Percentiles rank a stretch among this genome's conserved stretches.
Evolutionary conservation across 2,797 vertebrate genomes (phyloP).

Genomic region (Crossoptilon crossoptilon): DNA sequence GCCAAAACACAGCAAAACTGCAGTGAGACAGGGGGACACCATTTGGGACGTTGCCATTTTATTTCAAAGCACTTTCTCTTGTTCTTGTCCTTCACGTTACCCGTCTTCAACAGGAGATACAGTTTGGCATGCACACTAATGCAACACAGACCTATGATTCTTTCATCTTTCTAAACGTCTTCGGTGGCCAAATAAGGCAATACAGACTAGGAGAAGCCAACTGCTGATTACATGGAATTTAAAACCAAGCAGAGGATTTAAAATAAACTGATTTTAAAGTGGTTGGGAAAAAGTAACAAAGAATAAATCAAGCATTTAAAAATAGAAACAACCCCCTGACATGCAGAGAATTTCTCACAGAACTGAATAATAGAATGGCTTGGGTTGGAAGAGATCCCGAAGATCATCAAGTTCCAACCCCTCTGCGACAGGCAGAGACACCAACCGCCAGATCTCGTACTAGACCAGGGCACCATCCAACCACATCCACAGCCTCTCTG

Average conservation of each 20-base stretch:
- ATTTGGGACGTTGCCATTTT: neutral
- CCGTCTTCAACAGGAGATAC: neutral
- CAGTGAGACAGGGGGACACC: neutral
- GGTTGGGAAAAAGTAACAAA: conserved; percentile 36
- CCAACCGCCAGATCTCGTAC: too few species aligned
- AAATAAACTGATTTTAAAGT: conserved; percentile 49
- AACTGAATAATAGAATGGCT: neutral
- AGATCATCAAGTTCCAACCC: too few species aligned
- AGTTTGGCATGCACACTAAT: neutral
- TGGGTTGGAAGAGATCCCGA: too few species aligned
- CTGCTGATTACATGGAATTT: neutral
- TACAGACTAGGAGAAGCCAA: conserved; percentile 1
- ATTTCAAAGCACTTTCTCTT: neutral
- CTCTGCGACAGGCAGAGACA: too few species aligned
- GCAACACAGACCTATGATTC: conserved; percentile 13
- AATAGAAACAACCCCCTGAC: conserved; percentile 10
- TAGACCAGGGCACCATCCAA: too few species aligned
- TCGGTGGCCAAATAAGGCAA: conserved; percentile 45
- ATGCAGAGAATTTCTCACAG: neutral
- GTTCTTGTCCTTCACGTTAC: neutral
- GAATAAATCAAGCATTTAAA: conserved; percentile 35
- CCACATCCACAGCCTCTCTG: too few species aligned
- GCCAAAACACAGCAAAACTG: neutral
- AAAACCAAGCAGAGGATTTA: conserved; percentile 16
- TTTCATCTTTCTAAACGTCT: conserved; percentile 7